phyloP scores from a whole-genome alignment of 2,113 vertebrate genomes.

The Scalopus aquaticus region DNA sequence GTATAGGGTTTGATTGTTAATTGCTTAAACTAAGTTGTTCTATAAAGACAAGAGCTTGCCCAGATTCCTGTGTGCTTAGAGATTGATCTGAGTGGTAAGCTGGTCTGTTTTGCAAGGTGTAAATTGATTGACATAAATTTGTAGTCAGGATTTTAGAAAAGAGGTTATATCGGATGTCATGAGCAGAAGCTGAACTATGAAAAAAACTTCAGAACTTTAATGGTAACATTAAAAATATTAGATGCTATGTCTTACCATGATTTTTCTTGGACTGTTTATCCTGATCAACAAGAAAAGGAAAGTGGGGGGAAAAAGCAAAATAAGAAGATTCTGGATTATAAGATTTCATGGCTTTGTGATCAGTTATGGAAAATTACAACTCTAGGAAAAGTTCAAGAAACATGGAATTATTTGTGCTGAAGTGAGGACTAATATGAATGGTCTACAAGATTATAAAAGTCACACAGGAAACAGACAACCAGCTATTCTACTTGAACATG shows the following conservation, averaged over 20 bases:
- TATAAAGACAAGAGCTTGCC: constrained; percentile 50
- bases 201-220: not conserved
- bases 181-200: constrained; percentile 44
- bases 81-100: not conserved
- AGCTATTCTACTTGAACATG: not conserved
- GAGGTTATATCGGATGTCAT: constrained; percentile 19
- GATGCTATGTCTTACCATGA: not conserved
- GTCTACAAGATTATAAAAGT: not conserved
- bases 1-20: constrained; percentile 72
- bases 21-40: constrained; percentile 65
- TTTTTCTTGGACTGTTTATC: constrained; percentile 20
- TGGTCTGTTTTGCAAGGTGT: constrained; percentile 48
- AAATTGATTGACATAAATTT: constrained; percentile 64
- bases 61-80: constrained; percentile 47
- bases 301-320: not conserved
- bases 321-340: not conserved
- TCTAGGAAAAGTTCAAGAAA: not conserved
- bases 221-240: constrained; percentile 4
- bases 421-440: not conserved
- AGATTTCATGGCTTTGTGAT: not conserved
- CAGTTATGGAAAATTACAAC: constrained; percentile 31
- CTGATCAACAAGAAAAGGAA: not conserved
- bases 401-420: not conserved
- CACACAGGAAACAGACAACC: not conserved
- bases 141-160: constrained; percentile 50